Evolutionary conservation across 2,797 vertebrate genomes (phyloP).

Genomic region (Chelon auratus): DNA sequence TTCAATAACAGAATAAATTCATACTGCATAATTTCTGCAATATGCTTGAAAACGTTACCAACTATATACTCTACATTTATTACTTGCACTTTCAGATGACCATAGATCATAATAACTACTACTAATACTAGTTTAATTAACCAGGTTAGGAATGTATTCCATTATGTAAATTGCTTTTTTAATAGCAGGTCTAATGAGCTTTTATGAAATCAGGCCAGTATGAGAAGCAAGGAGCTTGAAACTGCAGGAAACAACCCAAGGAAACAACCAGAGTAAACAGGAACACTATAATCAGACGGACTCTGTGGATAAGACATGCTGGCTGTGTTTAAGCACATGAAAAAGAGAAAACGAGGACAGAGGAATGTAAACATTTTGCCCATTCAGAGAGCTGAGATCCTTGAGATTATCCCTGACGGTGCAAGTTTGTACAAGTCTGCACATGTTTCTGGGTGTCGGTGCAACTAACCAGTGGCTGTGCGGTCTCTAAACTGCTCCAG

Average conservation of each 20-base stretch:
- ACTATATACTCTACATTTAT: background rate
- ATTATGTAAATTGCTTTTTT: background rate
- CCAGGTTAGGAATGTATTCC: background rate
- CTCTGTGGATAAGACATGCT: background rate
- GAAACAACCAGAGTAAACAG: conserved; percentile 55
- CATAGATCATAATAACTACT: background rate
- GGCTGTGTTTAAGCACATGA: background rate
- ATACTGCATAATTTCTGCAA: background rate
- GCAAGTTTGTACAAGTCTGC: background rate
- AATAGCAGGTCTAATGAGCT: background rate
- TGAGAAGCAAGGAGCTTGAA: background rate
- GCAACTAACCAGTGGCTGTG: conserved; percentile 91
- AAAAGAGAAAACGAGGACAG: conserved; percentile 15
- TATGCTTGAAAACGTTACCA: background rate
- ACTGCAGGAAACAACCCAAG: conserved; percentile 8
- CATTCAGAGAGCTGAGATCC: conserved; percentile 15
- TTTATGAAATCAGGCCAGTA: background rate
- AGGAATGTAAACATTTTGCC: conserved; percentile 34
- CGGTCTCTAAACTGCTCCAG: conserved; percentile 97
- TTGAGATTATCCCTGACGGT: background rate
- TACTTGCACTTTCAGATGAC: background rate
- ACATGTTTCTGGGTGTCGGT: background rate
- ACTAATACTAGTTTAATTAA: too few species aligned
- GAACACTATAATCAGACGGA: conserved; percentile 14
- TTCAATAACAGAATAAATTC: background rate